These are phyloP conservation scores for Chaitophorus viminalis DNA, from an alignment of 2,888 invertebrate genomes.

Conservation along the genomic window DNA sequence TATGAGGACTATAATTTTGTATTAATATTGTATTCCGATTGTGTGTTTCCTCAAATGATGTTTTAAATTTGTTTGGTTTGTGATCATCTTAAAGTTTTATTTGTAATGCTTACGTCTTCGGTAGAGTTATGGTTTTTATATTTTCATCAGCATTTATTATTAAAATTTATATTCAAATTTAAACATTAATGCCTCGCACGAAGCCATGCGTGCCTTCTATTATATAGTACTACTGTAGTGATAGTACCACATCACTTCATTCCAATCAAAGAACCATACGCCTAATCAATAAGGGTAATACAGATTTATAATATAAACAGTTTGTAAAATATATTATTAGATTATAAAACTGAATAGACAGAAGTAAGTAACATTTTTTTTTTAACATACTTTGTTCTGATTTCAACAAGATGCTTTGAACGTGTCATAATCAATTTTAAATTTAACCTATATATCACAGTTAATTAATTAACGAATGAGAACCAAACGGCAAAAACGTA, in stretches of 20 bases:
- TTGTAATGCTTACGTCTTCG: background rate
- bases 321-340: no score
- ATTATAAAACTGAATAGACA: no score
- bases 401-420: no score
- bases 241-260: background rate
- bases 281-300: background rate
- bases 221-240: no score
- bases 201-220: background rate
- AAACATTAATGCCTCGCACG: background rate
- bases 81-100: background rate
- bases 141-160: background rate
- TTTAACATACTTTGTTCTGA: no score
- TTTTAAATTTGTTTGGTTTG: background rate
- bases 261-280: background rate
- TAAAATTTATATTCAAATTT: background rate
- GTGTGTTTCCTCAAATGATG: background rate
- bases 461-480: no score
- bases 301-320: no score
- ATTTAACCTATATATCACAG: no score
- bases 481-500: no score
- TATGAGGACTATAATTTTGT: background rate
- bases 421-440: no score
- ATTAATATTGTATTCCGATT: background rate
- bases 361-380: no score
- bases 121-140: background rate